phyloP scores from a whole-genome alignment of 1,140 invertebrate genomes.

The Monochamus saltuarius region DNA sequence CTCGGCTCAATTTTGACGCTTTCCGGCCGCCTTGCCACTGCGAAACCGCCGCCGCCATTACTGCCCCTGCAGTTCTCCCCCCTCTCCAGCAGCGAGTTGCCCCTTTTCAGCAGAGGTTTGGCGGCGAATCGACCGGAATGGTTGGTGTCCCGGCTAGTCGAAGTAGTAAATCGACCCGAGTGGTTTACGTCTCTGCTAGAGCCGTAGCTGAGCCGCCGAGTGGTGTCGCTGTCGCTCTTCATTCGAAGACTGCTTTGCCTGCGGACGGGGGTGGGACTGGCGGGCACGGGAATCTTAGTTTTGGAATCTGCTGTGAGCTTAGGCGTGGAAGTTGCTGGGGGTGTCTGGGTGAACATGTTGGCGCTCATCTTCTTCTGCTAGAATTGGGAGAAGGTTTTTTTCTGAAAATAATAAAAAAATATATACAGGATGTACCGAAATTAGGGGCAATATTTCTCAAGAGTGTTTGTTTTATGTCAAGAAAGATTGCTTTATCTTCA shows the following conservation, averaged over 20 bases:
- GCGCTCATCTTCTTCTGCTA: slow-evolving; percentile 26
- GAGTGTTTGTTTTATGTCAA: too few species aligned
- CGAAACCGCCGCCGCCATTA: slow-evolving; percentile 20
- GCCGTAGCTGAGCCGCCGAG: neutral
- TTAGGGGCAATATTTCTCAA: too few species aligned
- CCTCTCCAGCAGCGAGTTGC: slow-evolving; percentile 47
- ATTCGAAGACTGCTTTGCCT: slow-evolving; percentile 54
- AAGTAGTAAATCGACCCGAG: slow-evolving; percentile 13
- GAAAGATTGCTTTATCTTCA: too few species aligned
- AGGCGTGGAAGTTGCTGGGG: slow-evolving; percentile 1
- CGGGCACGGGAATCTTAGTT: slow-evolving; percentile 36
- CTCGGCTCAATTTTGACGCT: slow-evolving; percentile 28
- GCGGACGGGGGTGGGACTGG: slow-evolving; percentile 52
- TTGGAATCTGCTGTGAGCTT: neutral
- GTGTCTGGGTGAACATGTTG: slow-evolving; percentile 22
- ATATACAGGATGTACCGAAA: too few species aligned
- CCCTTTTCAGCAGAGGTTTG: slow-evolving; percentile 41
- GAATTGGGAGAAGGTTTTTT: too few species aligned
- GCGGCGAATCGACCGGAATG: slow-evolving; percentile 30
- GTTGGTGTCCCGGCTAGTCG: slow-evolving; percentile 23
- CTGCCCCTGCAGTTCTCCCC: slow-evolving; percentile 26
- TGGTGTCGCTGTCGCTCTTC: slow-evolving; percentile 43
- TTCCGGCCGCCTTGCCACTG: slow-evolving; percentile 26
- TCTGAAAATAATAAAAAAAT: too few species aligned
- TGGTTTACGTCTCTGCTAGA: slow-evolving; percentile 21